These are phyloP conservation scores for Tinea trinotella DNA, from an alignment of 2,888 invertebrate genomes.

Conservation along the genomic window DNA sequence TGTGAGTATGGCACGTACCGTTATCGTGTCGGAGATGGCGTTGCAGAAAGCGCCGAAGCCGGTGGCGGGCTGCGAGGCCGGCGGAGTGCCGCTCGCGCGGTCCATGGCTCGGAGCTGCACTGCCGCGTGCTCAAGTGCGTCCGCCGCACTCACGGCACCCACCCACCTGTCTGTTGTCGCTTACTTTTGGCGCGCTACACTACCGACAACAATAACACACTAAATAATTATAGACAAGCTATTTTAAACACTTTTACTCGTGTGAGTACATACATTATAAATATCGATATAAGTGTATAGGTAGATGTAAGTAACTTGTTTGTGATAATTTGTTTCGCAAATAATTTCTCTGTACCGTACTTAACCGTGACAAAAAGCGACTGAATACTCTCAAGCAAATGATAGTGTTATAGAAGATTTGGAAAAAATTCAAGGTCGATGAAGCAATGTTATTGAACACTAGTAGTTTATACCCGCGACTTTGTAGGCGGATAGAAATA, in stretches of 20 bases:
- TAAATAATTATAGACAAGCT: constrained; percentile 63
- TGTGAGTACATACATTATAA: constrained; percentile 1
- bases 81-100: constrained; percentile 35
- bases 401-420: neutral
- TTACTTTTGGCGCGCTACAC: constrained; percentile 64
- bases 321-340: neutral
- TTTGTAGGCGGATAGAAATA: too few relatives aligned
- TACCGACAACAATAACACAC: constrained; percentile 64
- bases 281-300: too few relatives aligned
- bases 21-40: constrained; percentile 64
- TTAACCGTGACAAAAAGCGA: neutral
- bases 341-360: too few relatives aligned
- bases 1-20: constrained; percentile 47
- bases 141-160: constrained; percentile 24
- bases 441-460: neutral
- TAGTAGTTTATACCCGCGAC: too few relatives aligned
- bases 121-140: constrained; percentile 29
- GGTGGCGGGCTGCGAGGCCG: constrained; percentile 34
- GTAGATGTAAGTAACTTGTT: neutral
- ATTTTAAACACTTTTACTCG: constrained; percentile 44
- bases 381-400: neutral
- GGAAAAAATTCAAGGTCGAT: neutral
- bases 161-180: constrained; percentile 65
- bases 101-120: constrained; percentile 54
- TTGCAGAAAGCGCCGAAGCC: constrained; percentile 68